A percentile compares a stretch with the other conserved stretches of the same genome.
These are phyloP conservation scores for Muscidifurax raptorellus DNA, from an alignment of 1,140 invertebrate genomes.

Conservation along the genomic window DNA sequence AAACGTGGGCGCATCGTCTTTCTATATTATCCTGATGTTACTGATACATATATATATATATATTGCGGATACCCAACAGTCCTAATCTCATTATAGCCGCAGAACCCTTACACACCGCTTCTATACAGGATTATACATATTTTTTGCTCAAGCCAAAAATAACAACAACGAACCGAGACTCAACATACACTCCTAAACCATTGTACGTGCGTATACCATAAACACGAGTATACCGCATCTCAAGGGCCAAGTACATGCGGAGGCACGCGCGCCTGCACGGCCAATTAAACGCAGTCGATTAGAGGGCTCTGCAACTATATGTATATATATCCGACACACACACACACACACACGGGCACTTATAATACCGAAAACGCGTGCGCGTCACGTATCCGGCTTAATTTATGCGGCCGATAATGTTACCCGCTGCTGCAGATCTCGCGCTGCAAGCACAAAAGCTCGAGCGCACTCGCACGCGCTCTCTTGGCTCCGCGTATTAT, in stretches of 20 bases:
- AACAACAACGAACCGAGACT: too few species aligned
- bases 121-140: too few species aligned
- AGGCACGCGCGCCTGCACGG: not conserved
- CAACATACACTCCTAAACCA: not conserved
- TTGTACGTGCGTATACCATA: not conserved
- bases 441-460: constrained; percentile 7
- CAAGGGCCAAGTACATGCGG: constrained; percentile 5
- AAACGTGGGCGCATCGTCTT: too few species aligned
- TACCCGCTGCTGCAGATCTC: not conserved
- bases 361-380: constrained; percentile 27
- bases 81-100: too few species aligned
- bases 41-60: too few species aligned
- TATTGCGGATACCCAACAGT: too few species aligned
- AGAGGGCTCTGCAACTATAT: not conserved
- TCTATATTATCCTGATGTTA: too few species aligned
- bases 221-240: not conserved
- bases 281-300: constrained; percentile 20
- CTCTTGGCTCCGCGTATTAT: not conserved
- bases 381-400: constrained; percentile 26
- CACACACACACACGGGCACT: not conserved
- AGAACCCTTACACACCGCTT: too few species aligned
- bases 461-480: not conserved
- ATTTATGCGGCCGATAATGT: constrained; percentile 27
- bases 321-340: not conserved
- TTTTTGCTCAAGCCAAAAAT: too few species aligned